Evolutionary conservation across 2,888 invertebrate species (phyloP).

Genomic region (Acrocyrtus sp.): DNA sequence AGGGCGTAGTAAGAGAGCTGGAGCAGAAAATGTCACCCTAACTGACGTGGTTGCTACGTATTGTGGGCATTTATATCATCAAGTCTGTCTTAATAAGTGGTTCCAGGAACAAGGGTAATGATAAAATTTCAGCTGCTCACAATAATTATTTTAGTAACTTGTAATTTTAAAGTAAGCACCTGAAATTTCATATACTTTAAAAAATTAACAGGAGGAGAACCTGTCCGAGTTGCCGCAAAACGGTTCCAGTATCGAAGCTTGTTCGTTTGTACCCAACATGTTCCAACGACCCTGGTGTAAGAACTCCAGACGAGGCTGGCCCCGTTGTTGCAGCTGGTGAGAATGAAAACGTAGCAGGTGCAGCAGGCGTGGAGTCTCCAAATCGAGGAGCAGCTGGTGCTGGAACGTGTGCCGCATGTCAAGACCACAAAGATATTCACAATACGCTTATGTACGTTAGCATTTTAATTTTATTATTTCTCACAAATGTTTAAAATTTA

Average conservation of each 20-base stretch:
- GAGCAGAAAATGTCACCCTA: not conserved
- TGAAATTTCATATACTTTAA: too few species aligned
- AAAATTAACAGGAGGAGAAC: constrained; percentile 41
- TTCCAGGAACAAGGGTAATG: constrained; percentile 49
- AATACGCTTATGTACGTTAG: constrained; percentile 46
- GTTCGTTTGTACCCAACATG: constrained; percentile 39
- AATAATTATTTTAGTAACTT: not conserved
- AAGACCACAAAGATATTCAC: constrained; percentile 33
- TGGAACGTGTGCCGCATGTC: constrained; percentile 19
- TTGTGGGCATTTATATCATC: constrained; percentile 59
- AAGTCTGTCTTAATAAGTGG: constrained; percentile 54
- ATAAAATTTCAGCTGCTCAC: not conserved
- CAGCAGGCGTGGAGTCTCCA: not conserved
- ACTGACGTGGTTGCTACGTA: constrained; percentile 40
- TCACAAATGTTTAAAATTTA: too few species aligned
- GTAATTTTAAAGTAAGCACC: not conserved
- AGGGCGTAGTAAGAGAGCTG: not conserved
- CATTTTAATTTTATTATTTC: not conserved
- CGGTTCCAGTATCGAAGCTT: constrained; percentile 27
- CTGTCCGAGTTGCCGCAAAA: constrained; percentile 56
- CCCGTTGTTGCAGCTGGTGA: not conserved
- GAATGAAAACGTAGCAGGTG: not conserved
- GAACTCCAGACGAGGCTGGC: not conserved
- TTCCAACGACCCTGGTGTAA: not conserved
- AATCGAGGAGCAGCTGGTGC: not conserved